A percentile compares a stretch with the other conserved stretches of the same genome.
Evolutionary conservation across 2,113 vertebrate genomes (phyloP).

Genomic region (Gambusia holbrooki): DNA sequence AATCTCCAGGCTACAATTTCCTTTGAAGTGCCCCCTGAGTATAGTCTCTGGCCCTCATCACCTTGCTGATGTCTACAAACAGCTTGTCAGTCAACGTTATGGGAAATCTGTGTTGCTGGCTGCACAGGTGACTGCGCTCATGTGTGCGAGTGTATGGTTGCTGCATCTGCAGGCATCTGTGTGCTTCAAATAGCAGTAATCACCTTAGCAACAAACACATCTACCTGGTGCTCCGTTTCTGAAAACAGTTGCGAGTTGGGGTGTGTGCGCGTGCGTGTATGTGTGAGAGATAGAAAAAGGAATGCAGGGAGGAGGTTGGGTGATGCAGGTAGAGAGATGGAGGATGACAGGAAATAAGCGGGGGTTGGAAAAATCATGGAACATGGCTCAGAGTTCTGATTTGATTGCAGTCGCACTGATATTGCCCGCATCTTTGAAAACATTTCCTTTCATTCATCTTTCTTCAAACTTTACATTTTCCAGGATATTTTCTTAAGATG

Average conservation of each 20-base stretch:
- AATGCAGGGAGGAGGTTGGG: conserved; percentile 35
- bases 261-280: neutral
- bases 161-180: conserved; percentile 23
- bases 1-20: conserved; percentile 60
- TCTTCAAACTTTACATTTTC: conserved; percentile 36
- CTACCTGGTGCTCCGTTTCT: conserved; percentile 35
- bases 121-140: conserved; percentile 38
- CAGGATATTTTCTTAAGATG: conserved; percentile 19
- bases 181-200: conserved; percentile 56
- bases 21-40: conserved; percentile 64
- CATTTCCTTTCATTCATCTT: conserved; percentile 22
- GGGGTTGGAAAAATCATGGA: conserved; percentile 30
- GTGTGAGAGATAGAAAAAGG: conserved; percentile 15
- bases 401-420: conserved; percentile 27
- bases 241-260: conserved; percentile 16
- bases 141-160: conserved; percentile 7
- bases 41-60: conserved; percentile 25
- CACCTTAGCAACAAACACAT: conserved; percentile 68
- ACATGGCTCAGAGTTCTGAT: conserved; percentile 37
- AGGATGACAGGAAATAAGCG: conserved; percentile 43
- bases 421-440: conserved; percentile 19
- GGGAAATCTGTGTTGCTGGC: conserved; percentile 44
- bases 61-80: conserved; percentile 57
- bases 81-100: conserved; percentile 48
- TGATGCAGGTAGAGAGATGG: conserved; percentile 34